phyloP scores from a whole-genome alignment of 2,113 vertebrate species.

The Callopanchax toddi region DNA sequence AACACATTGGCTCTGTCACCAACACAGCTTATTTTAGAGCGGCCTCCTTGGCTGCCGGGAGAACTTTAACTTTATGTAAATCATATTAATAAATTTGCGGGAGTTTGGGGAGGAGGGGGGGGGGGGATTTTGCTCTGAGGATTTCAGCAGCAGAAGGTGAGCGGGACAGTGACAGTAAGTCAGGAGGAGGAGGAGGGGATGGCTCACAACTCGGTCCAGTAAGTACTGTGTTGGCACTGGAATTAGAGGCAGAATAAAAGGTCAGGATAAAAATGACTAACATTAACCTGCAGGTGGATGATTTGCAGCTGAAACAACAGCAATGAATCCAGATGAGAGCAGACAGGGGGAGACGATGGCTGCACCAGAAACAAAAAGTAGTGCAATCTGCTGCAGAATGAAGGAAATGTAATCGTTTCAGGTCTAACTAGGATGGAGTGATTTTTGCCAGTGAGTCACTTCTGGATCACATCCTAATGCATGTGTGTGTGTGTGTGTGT shows the following conservation, averaged over 20 bases:
- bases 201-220: slow-evolving; percentile 32
- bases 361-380: background rate
- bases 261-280: slow-evolving; percentile 51
- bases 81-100: slow-evolving; percentile 82
- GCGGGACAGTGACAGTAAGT: slow-evolving; percentile 69
- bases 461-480: background rate
- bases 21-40: slow-evolving; percentile 81
- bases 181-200: slow-evolving; percentile 25
- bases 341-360: background rate
- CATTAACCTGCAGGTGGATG: slow-evolving; percentile 36
- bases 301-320: slow-evolving; percentile 31
- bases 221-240: slow-evolving; percentile 15
- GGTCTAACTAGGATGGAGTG: background rate
- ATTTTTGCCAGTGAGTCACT: background rate
- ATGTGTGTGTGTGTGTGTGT: no score
- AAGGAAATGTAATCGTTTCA: background rate
- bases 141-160: slow-evolving; percentile 72
- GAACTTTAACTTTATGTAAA: slow-evolving; percentile 82
- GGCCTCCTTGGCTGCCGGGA: slow-evolving; percentile 70
- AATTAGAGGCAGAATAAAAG: slow-evolving; percentile 40
- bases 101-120: slow-evolving; percentile 29
- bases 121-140: slow-evolving; percentile 62
- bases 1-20: slow-evolving; percentile 81
- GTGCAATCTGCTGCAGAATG: background rate
- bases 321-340: background rate